Base-by-base conservation (phyloP, 1,140 invertebrate species). In the Diplogasteroides magnus region DNA sequence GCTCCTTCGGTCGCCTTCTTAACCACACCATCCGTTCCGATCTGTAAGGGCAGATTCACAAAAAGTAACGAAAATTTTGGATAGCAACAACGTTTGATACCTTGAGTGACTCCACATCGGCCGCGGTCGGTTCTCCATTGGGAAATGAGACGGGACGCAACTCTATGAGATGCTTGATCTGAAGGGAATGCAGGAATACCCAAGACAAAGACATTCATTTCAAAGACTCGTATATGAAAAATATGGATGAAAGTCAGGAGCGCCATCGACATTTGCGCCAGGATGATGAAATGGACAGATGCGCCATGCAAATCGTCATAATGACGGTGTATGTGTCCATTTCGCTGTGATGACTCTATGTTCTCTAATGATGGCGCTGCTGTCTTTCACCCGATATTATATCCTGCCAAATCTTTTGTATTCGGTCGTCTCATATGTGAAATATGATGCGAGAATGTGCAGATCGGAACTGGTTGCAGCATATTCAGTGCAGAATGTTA, bases 121-220 rank as follows among this genome's bases (percentile, higher is more conserved):
- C 75, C 3, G 57, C 71, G 1, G 76, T 80, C 14, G 79, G 79
- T 56, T 81, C 79, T n/a, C 79, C 79, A 66, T 81, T 73, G 0
- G 79, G 77, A 67, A 81, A 81, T 37, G 66, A 67, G 2, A 81
- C 58, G 1, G 79, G 79, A 13, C 68, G 68, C 29, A 81, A 29
- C 66, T 81, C 79, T 55, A 81, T 81, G 25, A 82, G 60, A 69
- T 81, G 78, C 59, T 81, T 81, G n/a, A 81, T 60, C 48, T 78
- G 64, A 19, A 48, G 19, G 6, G 37, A 19, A 19, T 6, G 37
- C 6, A 19, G 19, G 37, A 11, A 48, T 19, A 19, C 6, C 19
- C 6, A 11, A 48, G 6, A 48, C 19, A 48, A 6, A 48, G 37
- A 11, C 6, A 6, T 48, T 19, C 19, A 11, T 48, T 48, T 11